Conservation (phyloP, 2,888 invertebrate species). For the Fragum whitleyi region DNA sequence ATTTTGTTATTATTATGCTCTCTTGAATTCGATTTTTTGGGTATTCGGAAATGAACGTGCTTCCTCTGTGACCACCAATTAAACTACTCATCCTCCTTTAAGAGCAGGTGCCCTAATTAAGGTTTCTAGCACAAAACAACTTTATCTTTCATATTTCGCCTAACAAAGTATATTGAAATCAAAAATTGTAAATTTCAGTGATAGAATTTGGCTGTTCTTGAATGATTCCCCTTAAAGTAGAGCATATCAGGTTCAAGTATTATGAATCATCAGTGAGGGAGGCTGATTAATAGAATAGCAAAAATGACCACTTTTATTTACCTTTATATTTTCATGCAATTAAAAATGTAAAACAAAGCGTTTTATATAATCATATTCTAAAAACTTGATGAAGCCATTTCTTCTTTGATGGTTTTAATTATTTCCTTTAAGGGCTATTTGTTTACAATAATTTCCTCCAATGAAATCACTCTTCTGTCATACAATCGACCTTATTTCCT, state of each 20-base stretch:
- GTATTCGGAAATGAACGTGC: constrained; percentile 11
- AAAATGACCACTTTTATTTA: background rate
- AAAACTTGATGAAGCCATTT: too few species aligned
- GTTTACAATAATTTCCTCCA: constrained; percentile 19
- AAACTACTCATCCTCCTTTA: constrained; percentile 26
- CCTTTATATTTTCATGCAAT: background rate
- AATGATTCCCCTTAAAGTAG: too few species aligned
- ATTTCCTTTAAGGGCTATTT: background rate
- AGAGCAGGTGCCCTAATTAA: constrained; percentile 36
- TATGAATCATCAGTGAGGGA: background rate
- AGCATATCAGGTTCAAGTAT: too few species aligned
- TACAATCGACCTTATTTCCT: constrained; percentile 10
- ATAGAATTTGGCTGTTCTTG: too few species aligned
- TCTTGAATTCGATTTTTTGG: too few species aligned
- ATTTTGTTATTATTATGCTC: too few species aligned
- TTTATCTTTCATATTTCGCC: too few species aligned
- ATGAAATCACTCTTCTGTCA: background rate
- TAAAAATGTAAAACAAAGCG: background rate
- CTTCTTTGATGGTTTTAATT: too few species aligned
- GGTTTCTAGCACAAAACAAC: too few species aligned
- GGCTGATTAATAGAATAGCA: background rate
- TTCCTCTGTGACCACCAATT: constrained; percentile 22
- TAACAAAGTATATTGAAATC: too few species aligned
- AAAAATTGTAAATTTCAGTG: too few species aligned
- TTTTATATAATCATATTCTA: background rate